These are phyloP conservation scores for Gastrophryne carolinensis DNA, from an alignment of 2,797 vertebrate species.

Conservation along the genomic window DNA sequence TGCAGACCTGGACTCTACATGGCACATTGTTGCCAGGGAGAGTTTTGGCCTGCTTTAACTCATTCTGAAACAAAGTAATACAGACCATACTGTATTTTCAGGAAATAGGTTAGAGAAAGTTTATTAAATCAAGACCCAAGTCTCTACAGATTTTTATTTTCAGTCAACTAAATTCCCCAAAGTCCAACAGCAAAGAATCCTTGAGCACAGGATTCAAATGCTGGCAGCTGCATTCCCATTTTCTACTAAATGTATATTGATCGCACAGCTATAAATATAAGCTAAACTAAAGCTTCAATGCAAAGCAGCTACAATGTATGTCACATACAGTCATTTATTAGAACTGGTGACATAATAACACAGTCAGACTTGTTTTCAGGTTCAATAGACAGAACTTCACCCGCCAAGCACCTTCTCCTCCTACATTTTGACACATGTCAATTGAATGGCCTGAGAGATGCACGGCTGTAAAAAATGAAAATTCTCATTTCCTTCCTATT, in stretches of 20 bases:
- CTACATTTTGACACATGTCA: conserved; percentile 27
- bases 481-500: conserved; percentile 5
- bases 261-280: conserved; percentile 3
- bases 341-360: conserved; percentile 1
- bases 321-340: conserved; percentile 25
- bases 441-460: neutral
- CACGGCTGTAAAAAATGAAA: conserved; percentile 1
- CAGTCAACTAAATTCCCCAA: too few relatives aligned
- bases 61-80: too few relatives aligned
- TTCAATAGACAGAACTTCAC: neutral
- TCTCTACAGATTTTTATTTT: too few relatives aligned
- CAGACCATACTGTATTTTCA: too few relatives aligned
- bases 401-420: conserved; percentile 20
- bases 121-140: too few relatives aligned
- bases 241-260: neutral
- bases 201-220: too few relatives aligned
- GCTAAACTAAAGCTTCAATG: neutral
- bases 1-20: too few relatives aligned
- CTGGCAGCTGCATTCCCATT: neutral
- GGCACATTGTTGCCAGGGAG: too few relatives aligned
- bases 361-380: conserved; percentile 7
- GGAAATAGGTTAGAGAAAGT: too few relatives aligned
- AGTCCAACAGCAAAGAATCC: too few relatives aligned
- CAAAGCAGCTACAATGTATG: neutral
- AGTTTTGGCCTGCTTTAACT: too few relatives aligned